Evolutionary conservation across 2,888 invertebrate species (phyloP), one percentile per base, ranked within the genome.

Genomic region (Cosmorhoe ocellata): DNA sequence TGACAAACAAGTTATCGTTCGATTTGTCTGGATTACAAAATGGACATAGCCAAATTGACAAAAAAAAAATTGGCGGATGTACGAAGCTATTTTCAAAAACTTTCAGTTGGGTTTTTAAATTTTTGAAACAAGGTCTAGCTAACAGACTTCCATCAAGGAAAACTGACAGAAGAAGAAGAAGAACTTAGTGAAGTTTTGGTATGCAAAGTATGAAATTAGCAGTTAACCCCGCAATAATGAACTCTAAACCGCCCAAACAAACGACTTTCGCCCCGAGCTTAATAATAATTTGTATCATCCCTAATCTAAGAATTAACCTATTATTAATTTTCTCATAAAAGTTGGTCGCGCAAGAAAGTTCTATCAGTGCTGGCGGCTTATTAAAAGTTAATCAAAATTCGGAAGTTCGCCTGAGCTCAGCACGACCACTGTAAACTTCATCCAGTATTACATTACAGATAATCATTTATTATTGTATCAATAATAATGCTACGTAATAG

Each of bases 301-400:
- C 18, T 54, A 53, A 51, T 53, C 41, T 50, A 47, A 24, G 22
- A 45, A 50, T 50, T 46, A 55, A 48, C 48, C 40, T 52, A 34
- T 47, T 58, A 59, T 54, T 58, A 59, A 58, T 62, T 52, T 42
- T 34, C 37, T 50, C 50, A 41, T 50, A 51, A 58, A 52, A 52
- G 43, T 59, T 59, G 43, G 33, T 38, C 51, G 49, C 56, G 18
- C 24, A 24, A 7, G 6, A 42, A 62, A 68, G 61, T 66, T 69
- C 54, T 62, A 67, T 67, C 65, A 55, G 63, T 59, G 54, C 63
- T 54, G 47, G 57, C 63, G 64, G 64, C 71, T 70, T 74, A 75
- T 74, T 76, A 71, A 74, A 76, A 74, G 67, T 74, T 75, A 68
- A 75, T 74, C 71, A 67, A 69, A 68, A 71, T 68, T 70, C 63